Evolutionary conservation across 2,113 vertebrate genomes (phyloP).

Genomic region (Saccopteryx leptura): DNA sequence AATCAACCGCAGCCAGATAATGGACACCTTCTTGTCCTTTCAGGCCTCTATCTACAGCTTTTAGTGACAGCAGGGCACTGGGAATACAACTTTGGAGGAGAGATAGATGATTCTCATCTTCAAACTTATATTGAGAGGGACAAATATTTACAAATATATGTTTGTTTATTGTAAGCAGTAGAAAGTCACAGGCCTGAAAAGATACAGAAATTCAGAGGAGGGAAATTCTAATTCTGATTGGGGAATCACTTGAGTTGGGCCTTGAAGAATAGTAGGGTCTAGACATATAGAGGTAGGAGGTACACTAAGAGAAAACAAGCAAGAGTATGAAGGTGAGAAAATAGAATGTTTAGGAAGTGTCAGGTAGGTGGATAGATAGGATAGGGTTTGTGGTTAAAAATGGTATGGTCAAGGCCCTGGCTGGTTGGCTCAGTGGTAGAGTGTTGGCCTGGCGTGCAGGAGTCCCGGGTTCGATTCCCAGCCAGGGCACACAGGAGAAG

Average conservation of each 20-base stretch:
- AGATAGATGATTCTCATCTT: background rate
- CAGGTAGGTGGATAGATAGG: background rate
- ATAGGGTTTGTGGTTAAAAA: background rate
- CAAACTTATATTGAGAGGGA: background rate
- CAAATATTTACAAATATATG: background rate
- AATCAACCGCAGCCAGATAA: slow-evolving; percentile 7
- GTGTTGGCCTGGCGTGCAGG: no score
- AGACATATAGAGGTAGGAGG: background rate
- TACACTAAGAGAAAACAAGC: background rate
- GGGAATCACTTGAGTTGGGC: background rate
- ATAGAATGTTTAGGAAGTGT: background rate
- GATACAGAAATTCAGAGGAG: background rate
- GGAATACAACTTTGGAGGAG: background rate
- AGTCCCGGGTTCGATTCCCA: no score
- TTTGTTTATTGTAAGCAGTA: background rate
- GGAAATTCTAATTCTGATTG: background rate
- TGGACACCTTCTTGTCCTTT: background rate
- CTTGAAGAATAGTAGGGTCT: slow-evolving; percentile 8
- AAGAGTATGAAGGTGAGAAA: background rate
- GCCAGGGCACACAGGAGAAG: no score
- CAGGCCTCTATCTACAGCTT: background rate
- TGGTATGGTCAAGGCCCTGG: background rate
- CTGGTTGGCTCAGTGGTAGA: no score
- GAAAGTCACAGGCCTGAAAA: background rate
- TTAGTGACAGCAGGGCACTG: background rate